Conservation (phyloP, 2,797 vertebrate genomes). For the Ctenosaura bakeri region DNA sequence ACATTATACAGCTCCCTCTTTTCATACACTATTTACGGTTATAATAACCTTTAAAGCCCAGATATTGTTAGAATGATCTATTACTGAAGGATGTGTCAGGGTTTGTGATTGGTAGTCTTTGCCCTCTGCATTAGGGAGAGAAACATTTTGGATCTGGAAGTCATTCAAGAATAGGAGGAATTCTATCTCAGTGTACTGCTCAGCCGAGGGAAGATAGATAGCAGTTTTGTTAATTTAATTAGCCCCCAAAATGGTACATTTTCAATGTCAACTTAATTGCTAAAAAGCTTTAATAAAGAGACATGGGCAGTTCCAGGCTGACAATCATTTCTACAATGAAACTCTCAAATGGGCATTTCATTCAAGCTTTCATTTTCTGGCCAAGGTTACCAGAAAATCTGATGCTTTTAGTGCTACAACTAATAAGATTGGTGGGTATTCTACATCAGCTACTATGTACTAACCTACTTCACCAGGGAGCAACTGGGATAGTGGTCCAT, state of each 20-base stretch:
- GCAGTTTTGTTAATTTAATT: slow-evolving; percentile 67
- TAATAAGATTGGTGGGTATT: too few relatives aligned
- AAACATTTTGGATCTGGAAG: slow-evolving; percentile 50
- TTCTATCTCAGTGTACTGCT: slow-evolving; percentile 51
- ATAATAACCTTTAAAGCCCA: slow-evolving; percentile 48
- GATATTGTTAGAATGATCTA: slow-evolving; percentile 49
- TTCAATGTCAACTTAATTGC: slow-evolving; percentile 55
- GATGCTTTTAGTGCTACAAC: too few relatives aligned
- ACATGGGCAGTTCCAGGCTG: slow-evolving; percentile 49
- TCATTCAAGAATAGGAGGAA: slow-evolving; percentile 45
- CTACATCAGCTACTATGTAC: too few relatives aligned
- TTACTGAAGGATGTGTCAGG: slow-evolving; percentile 19
- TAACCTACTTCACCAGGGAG: too few relatives aligned
- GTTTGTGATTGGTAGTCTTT: slow-evolving; percentile 47
- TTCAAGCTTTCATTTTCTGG: slow-evolving; percentile 44
- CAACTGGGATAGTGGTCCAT: too few relatives aligned
- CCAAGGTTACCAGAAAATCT: neutral
- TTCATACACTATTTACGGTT: slow-evolving; percentile 47
- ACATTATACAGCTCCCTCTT: slow-evolving; percentile 40
- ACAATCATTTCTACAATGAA: slow-evolving; percentile 31
- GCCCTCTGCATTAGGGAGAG: slow-evolving; percentile 55
- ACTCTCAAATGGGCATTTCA: slow-evolving; percentile 69
- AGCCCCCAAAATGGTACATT: slow-evolving; percentile 60
- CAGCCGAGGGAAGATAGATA: slow-evolving; percentile 57
- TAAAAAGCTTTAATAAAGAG: slow-evolving; percentile 63